Percentiles rank a stretch among this genome's conserved stretches.
phyloP scores from a whole-genome alignment of 2,888 invertebrate species.

The Drosophila tripunctata region DNA sequence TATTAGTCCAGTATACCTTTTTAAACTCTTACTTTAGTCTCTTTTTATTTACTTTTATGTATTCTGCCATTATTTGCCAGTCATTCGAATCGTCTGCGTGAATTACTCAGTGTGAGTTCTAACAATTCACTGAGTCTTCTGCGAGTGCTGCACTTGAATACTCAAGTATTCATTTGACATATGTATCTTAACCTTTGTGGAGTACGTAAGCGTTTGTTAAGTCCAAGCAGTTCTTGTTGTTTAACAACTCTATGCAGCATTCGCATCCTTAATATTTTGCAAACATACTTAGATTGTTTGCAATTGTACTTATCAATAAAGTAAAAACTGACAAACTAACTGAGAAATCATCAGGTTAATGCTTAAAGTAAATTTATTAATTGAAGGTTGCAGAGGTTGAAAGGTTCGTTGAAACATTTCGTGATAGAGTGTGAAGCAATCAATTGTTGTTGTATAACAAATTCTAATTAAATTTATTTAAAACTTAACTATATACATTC shows the following conservation, averaged over 20 bases:
- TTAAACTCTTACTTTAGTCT: neutral
- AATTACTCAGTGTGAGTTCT: constrained; percentile 17
- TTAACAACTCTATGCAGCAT: constrained; percentile 40
- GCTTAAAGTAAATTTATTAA: neutral
- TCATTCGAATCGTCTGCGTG: constrained; percentile 23
- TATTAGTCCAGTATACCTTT: neutral
- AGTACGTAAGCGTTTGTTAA: constrained; percentile 17
- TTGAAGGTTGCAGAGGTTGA: neutral
- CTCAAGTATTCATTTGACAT: constrained; percentile 43
- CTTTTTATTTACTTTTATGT: constrained; percentile 11
- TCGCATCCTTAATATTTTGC: constrained; percentile 20
- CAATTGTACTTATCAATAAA: constrained; percentile 5
- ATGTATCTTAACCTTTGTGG: constrained; percentile 40
- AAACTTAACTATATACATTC: no score
- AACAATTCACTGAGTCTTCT: constrained; percentile 28
- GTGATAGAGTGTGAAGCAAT: no score
- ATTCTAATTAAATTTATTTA: no score
- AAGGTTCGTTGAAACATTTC: no score
- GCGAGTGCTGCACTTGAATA: constrained; percentile 40
- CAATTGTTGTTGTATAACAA: no score
- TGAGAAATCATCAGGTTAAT: neutral
- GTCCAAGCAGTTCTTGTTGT: constrained; percentile 22
- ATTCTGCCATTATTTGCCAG: constrained; percentile 35
- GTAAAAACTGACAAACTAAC: constrained; percentile 5
- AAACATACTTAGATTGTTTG: constrained; percentile 25